Evolutionary conservation across 2,113 vertebrate genomes (phyloP).

Genomic region (Myrmecophaga tridactyla): DNA sequence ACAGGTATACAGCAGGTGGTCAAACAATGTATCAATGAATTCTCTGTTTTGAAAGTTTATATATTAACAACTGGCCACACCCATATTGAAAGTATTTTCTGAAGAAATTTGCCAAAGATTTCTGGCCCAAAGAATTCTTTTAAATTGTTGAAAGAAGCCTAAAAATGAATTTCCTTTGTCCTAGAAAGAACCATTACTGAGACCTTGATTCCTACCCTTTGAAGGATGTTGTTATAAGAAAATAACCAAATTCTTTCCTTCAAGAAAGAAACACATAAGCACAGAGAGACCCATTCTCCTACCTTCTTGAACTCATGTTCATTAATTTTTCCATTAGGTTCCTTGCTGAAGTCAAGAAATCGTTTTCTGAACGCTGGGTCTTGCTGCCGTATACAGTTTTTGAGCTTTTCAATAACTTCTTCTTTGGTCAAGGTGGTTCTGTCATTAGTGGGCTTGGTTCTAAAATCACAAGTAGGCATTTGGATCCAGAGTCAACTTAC

Average conservation of each 20-base stretch:
- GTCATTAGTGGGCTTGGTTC: constrained; percentile 64
- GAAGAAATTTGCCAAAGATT: neutral
- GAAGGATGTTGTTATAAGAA: rapidly evolving
- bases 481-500: rapidly evolving
- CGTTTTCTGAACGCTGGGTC: constrained; percentile 67
- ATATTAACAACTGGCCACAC: neutral
- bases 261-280: too few species aligned
- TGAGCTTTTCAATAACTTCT: constrained; percentile 75
- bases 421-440: constrained; percentile 43
- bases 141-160: neutral
- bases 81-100: neutral
- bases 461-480: constrained; percentile 64
- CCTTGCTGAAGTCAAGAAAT: constrained; percentile 71
- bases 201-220: rapidly evolving
- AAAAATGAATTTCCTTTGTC: neutral
- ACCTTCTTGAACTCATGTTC: constrained; percentile 78
- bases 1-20: rapidly evolving
- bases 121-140: neutral
- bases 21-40: rapidly evolving
- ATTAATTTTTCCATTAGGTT: constrained; percentile 58
- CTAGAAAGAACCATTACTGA: too few species aligned
- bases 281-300: neutral
- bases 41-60: neutral
- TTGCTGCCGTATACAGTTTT: constrained; percentile 54
- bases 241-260: rapidly evolving